A percentile compares a stretch with the other conserved stretches of the same genome.
Evolutionary conservation across 2,113 vertebrate genomes (phyloP).

Genomic region (Dipodomys stephensi): DNA sequence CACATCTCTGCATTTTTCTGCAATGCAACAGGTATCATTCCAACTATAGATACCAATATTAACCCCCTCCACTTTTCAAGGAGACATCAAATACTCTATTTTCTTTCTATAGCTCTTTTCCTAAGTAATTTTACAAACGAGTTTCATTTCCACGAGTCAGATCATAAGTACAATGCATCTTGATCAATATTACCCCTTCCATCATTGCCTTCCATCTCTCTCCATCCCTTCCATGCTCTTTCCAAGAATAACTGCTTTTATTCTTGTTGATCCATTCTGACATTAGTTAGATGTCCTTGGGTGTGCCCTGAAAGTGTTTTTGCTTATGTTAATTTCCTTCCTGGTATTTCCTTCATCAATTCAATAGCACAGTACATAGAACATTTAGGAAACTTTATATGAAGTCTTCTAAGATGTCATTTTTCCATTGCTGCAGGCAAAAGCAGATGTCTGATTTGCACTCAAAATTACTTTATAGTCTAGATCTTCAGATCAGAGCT

Average conservation of each 20-base stretch:
- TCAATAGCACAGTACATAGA: not conserved
- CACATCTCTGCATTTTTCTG: not conserved
- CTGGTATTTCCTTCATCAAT: not conserved
- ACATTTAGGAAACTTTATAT: conserved; percentile 31
- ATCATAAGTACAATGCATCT: too few species aligned
- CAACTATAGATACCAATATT: not conserved
- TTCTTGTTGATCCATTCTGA: not conserved
- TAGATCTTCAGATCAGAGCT: not conserved
- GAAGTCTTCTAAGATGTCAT: not conserved
- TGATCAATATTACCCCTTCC: too few species aligned
- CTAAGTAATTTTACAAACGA: too few species aligned
- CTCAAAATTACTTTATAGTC: conserved; percentile 31
- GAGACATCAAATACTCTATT: not conserved
- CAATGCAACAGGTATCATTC: too few species aligned
- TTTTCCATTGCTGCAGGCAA: conserved; percentile 50
- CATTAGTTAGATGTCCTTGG: not conserved
- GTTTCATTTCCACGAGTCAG: too few species aligned
- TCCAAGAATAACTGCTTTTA: not conserved
- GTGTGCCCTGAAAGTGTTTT: not conserved
- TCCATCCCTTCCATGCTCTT: not conserved
- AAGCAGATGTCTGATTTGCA: conserved; percentile 39
- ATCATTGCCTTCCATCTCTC: too few species aligned
- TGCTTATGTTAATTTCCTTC: conserved; percentile 26
- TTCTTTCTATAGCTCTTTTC: not conserved
- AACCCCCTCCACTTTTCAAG: not conserved